These are phyloP conservation scores for Scomberomorus guttatus DNA, from an alignment of 2,797 vertebrate species.

Conservation along the genomic window DNA sequence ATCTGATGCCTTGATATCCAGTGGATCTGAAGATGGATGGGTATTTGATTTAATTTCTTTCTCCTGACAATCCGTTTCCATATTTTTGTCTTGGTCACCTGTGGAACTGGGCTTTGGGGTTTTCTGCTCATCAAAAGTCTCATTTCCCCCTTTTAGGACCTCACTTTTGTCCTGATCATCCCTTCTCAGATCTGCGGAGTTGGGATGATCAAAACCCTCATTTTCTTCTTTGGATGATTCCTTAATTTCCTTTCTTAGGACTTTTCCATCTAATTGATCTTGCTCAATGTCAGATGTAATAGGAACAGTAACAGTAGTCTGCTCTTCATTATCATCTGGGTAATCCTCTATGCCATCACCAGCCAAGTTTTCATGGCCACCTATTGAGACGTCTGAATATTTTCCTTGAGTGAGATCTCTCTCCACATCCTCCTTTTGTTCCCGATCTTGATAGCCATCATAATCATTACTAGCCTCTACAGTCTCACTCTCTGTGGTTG, in stretches of 20 bases:
- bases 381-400: conserved; percentile 12
- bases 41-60: conserved; percentile 31
- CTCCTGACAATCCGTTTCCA: conserved; percentile 31
- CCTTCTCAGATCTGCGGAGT: conserved; percentile 26
- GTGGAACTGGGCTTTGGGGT: conserved; percentile 27
- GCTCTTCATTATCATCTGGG: conserved; percentile 11
- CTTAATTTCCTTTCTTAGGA: conserved; percentile 23
- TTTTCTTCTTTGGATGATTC: conserved; percentile 21
- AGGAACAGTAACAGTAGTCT: conserved; percentile 2
- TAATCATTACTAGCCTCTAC: conserved; percentile 1
- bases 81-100: conserved; percentile 28
- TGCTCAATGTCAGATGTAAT: conserved; percentile 18
- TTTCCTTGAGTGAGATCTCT: conserved; percentile 10
- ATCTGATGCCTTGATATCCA: not conserved
- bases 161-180: conserved; percentile 13
- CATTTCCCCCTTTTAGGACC: conserved; percentile 10
- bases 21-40: conserved; percentile 10
- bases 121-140: conserved; percentile 27
- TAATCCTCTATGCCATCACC: conserved; percentile 4
- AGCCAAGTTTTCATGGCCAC: conserved; percentile 36
- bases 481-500: conserved; percentile 23
- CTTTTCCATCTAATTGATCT: not conserved
- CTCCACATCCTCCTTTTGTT: conserved; percentile 18
- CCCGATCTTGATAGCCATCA: conserved; percentile 21
- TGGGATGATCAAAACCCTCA: not conserved